These are phyloP conservation scores for Cyclophora punctaria DNA, from an alignment of 2,888 invertebrate genomes.

Conservation along the genomic window DNA sequence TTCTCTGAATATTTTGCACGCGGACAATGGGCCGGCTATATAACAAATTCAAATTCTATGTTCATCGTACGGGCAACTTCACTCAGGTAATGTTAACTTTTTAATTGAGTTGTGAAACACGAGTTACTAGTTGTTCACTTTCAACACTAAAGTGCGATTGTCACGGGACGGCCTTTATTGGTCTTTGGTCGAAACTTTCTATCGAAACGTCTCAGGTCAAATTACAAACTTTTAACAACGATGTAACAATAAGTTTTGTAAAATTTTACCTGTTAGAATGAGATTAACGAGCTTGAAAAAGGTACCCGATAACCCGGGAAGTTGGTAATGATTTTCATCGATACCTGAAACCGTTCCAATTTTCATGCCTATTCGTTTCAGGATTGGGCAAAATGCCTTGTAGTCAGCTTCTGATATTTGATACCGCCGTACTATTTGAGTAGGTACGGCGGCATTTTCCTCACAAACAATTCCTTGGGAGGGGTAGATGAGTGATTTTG, in stretches of 20 bases:
- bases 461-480: too few species aligned
- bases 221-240: conserved; percentile 11
- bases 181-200: conserved; percentile 27
- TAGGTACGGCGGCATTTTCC: too few species aligned
- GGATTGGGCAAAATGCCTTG: too few species aligned
- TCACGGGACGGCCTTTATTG: conserved; percentile 25
- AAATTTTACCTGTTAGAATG: neutral
- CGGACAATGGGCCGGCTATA: too few species aligned
- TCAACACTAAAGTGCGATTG: conserved; percentile 25
- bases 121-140: conserved; percentile 25
- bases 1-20: too few species aligned
- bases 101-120: conserved; percentile 36
- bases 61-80: conserved; percentile 6
- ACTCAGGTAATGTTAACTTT: conserved; percentile 28
- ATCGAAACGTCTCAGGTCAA: conserved; percentile 14
- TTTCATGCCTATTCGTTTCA: too few species aligned
- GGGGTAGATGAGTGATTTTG: too few species aligned
- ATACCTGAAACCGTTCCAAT: too few species aligned
- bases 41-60: neutral
- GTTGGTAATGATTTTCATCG: too few species aligned
- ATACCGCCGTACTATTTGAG: too few species aligned
- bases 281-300: neutral
- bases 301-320: too few species aligned
- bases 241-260: neutral
- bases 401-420: too few species aligned